These are phyloP conservation scores for Lophotriccus pileatus DNA, from an alignment of 2,797 vertebrate species.

Conservation along the genomic window DNA sequence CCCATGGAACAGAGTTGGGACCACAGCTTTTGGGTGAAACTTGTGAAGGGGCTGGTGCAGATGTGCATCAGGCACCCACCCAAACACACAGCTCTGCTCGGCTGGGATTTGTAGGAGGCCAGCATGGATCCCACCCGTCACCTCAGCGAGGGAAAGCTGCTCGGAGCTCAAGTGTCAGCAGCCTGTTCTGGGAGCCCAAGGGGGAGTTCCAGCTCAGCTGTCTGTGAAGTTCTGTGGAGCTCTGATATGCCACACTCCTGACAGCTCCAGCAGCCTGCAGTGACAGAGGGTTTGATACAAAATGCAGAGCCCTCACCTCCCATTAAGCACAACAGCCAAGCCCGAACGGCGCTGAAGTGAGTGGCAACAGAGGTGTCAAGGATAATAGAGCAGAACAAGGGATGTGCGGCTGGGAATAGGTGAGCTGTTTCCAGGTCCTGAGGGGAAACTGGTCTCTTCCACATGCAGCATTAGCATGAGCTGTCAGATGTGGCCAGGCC, in stretches of 20 bases:
- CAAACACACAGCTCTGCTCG: neutral
- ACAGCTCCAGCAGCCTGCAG: slow-evolving; percentile 46
- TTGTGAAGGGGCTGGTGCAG: neutral
- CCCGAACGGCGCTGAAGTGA: neutral
- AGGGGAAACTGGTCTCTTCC: neutral
- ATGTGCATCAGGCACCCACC: neutral
- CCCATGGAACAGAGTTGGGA: neutral
- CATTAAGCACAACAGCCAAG: slow-evolving; percentile 39
- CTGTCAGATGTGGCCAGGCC: neutral
- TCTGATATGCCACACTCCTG: slow-evolving; percentile 19
- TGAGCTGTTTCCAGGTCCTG: slow-evolving; percentile 4
- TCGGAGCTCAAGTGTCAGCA: neutral
- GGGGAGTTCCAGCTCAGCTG: slow-evolving; percentile 41
- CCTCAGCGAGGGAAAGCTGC: accelerated
- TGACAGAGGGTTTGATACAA: slow-evolving; percentile 55
- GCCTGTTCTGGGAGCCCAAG: neutral
- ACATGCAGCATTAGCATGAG: neutral
- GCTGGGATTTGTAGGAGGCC: neutral
- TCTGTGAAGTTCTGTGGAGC: slow-evolving; percentile 23
- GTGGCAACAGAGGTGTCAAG: slow-evolving; percentile 26
- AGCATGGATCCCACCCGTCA: neutral
- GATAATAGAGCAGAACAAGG: slow-evolving; percentile 40
- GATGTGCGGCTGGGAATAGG: neutral
- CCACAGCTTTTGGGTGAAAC: neutral
- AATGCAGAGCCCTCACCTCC: slow-evolving; percentile 54